Evolutionary conservation across 2,113 vertebrate genomes (phyloP), one percentile per base, ranked within the genome.

Genomic region (Cololabis saira): DNA sequence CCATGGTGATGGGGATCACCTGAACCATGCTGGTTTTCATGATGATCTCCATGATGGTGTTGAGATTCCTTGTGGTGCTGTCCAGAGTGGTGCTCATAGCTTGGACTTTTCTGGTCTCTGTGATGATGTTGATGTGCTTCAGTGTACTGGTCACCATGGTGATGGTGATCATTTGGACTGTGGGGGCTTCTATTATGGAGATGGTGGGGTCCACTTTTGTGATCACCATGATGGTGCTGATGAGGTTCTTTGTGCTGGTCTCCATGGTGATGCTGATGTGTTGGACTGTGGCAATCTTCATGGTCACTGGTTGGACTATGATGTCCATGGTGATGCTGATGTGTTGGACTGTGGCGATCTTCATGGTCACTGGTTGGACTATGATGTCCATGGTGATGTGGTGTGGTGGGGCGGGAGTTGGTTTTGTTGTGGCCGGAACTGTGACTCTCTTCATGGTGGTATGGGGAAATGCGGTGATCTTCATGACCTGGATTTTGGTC

Each of bases 391-490:
- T 33, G 42, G 51, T 19, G 62, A 66, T 43, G 42, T 7, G 42
- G 50, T 3, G 51, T 44, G 5, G 63, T 47, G 8, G 63, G 42
- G 2, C 27, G 13, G 7, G 63, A 55, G 42, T 19, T 66, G 45
- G 51, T 18, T 42, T 73, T 56, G 0, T 60, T 57, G 37, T 66
- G 49, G 1, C 3, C 12, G 61, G 5, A 14, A 24, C 33, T 66
- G 14, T 67, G 64, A 47, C 63, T 69, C 33, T 75, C 71, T 27
- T 33, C 47, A 21, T 61, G 67, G 44, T 65, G 59, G 62, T 71
- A 19, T 43, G 33, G 24, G 50, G 18, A 15, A 7, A 8, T 48
- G 7, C 8, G 41, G 14, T 70, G 49, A 45, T 22, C 41, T 60
- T 12, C 40, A 8, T 19, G 22, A 4, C 0, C 6, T 24, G 12